Evolutionary conservation across 1,140 invertebrate genomes (phyloP).

Genomic region (Rhizoglyphus robini): DNA sequence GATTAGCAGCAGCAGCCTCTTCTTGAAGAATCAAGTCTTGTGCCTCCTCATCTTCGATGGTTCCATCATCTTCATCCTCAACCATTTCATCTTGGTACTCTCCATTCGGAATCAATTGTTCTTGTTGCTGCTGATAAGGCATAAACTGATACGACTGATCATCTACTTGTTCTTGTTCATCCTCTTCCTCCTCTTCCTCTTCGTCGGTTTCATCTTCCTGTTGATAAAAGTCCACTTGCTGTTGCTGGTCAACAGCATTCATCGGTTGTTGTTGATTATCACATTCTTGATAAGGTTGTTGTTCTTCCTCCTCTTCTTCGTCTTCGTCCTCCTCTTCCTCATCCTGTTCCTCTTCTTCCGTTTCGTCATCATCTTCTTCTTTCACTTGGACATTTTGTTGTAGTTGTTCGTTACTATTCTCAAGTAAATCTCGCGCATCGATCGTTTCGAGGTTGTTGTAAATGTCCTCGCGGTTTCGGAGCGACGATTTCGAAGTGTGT

Average conservation of each 20-base stretch:
- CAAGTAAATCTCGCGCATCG: neutral
- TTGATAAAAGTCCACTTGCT: neutral
- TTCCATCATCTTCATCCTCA: slow-evolving; percentile 14
- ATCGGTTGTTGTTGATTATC: neutral
- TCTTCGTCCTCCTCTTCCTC: slow-evolving; percentile 15
- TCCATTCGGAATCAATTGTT: neutral
- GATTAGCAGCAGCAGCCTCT: neutral
- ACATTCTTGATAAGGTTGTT: neutral
- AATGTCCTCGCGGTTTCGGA: too few species aligned
- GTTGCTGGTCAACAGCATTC: neutral
- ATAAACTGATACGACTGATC: neutral
- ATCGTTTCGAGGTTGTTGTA: neutral
- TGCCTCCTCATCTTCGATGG: neutral
- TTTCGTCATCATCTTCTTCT: slow-evolving; percentile 12
- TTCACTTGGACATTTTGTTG: slow-evolving; percentile 1
- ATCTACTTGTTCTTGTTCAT: neutral
- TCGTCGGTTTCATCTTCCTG: slow-evolving; percentile 9
- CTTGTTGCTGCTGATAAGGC: neutral
- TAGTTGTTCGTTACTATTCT: neutral
- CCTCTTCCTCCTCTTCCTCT: slow-evolving; percentile 19
- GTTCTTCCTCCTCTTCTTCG: slow-evolving; percentile 9
- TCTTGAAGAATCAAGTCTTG: slow-evolving; percentile 1
- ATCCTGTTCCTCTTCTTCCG: neutral
- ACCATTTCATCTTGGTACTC: slow-evolving; percentile 3
- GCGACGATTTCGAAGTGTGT: too few species aligned